Base-by-base conservation (phyloP, 2,888 invertebrate species). In the Chorisops tibialis region DNA sequence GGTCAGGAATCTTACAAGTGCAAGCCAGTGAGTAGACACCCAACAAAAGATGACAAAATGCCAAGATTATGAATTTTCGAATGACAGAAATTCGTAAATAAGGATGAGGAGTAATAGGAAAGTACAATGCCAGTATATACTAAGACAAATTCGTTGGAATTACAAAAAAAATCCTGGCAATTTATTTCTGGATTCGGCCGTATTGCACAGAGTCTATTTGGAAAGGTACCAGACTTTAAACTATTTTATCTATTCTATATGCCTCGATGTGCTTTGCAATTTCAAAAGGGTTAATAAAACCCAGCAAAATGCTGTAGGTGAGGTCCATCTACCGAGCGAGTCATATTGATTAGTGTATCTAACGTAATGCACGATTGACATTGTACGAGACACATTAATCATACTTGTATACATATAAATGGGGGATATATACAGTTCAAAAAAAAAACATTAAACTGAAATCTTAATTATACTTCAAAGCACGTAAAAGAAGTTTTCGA, bases 71-170 rank as follows among this genome's bases (percentile, higher is more conserved):
- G 58, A 63, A 54, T 49, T 61, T 58, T 59, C 56, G 50, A 37
- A 60, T 61, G 45, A 54, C 56, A 51, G 43, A 51, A 54, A 24
- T 50, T 47, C 61, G 56, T 63, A 63, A 63, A 63, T 63, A 38
- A 19, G 52, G 30, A 12, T 21, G 47, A 22, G 21, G 21, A 11
- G 11, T 22, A 47, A 47, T 21, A 47, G 21, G 21, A 22, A n/a
- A 47, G 21, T 19, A 47, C 19, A 21, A 21, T 47, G 21, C 21
- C 11, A 47, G 21, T 43, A 16, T 43, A 4, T 47, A 7, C 9
- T 1, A 30, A 30, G 9, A 30, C 30, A 9, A 30, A 30, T 30
- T 30, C 30, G 30, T 30, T 30, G 30, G 9, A 30, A n/a, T n/a
- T n/a, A n/a, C n/a, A n/a, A 30, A 30, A 30, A 30, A 30, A 30